Conservation (phyloP, 2,113 vertebrate genomes). For the Amphilophus citrinellus region DNA sequence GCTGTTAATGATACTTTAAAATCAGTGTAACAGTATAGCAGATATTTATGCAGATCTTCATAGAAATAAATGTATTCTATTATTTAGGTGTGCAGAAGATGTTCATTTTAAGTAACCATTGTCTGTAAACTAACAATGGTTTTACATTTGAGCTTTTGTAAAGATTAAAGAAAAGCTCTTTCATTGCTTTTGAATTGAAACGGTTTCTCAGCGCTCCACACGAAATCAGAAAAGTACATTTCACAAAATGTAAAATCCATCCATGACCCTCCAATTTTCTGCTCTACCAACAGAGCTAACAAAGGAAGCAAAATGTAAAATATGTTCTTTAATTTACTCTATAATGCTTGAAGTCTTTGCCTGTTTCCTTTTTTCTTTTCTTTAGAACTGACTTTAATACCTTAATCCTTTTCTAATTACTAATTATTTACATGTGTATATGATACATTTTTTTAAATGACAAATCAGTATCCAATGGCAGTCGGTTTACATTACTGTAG, state of each 20-base stretch:
- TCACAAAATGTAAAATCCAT: no score
- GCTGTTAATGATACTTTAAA: not conserved
- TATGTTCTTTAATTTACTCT: not conserved
- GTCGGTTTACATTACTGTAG: not conserved
- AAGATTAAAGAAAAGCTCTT: not conserved
- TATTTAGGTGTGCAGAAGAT: no score
- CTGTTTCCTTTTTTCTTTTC: not conserved
- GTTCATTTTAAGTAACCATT: not conserved
- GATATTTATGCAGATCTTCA: not conserved
- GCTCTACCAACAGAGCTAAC: not conserved
- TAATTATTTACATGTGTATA: not conserved
- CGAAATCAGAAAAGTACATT: not conserved
- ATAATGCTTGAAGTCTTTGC: not conserved
- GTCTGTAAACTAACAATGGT: not conserved
- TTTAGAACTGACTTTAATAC: not conserved
- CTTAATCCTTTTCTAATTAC: not conserved
- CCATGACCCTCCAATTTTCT: not conserved
- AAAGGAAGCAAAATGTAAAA: not conserved
- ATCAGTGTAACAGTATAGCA: no score
- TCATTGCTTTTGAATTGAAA: not conserved
- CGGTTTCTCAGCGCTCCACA: not conserved
- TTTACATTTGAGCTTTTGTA: conserved; percentile 2
- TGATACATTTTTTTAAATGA: not conserved
- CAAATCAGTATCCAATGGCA: not conserved
- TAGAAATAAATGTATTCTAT: not conserved